These are phyloP conservation scores for Neogale vison DNA, from an alignment of 2,113 vertebrate genomes.

Conservation along the genomic window DNA sequence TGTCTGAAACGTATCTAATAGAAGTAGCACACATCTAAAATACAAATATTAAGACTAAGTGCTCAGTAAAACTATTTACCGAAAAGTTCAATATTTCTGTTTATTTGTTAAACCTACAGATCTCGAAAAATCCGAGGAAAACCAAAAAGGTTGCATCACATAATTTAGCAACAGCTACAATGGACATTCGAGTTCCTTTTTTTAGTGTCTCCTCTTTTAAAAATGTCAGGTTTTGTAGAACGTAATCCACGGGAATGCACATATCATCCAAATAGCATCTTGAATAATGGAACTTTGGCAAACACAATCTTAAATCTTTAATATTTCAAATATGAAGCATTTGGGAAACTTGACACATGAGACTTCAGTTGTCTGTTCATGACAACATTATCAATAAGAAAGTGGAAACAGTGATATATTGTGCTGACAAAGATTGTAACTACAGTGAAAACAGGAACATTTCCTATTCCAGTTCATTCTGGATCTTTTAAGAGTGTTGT, in stretches of 20 bases:
- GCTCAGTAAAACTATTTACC: not conserved
- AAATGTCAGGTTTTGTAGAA: constrained; percentile 58
- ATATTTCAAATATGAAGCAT: constrained; percentile 70
- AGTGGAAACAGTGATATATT: constrained; percentile 73
- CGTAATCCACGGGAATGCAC: constrained; percentile 68
- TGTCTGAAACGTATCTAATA: not conserved
- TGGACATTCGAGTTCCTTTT: constrained; percentile 66
- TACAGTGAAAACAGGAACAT: constrained; percentile 61
- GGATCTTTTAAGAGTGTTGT: not conserved
- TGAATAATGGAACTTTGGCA: constrained; percentile 82
- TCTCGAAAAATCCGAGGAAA: not conserved
- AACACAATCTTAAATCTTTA: constrained; percentile 68
- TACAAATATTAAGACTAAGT: not conserved
- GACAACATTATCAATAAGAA: constrained; percentile 76
- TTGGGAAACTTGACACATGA: constrained; percentile 36
- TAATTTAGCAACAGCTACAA: constrained; percentile 55
- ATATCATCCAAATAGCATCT: constrained; percentile 69
- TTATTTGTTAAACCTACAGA: not conserved
- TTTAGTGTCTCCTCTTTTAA: constrained; percentile 62
- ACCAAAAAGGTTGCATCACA: not conserved
- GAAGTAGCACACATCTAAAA: not conserved
- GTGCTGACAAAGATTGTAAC: constrained; percentile 61
- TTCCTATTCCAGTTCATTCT: constrained; percentile 53
- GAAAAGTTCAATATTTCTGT: not conserved
- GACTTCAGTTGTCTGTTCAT: constrained; percentile 55